phyloP scores from a whole-genome alignment of 2,113 vertebrate genomes.

The Drymodes brunneopygia region DNA sequence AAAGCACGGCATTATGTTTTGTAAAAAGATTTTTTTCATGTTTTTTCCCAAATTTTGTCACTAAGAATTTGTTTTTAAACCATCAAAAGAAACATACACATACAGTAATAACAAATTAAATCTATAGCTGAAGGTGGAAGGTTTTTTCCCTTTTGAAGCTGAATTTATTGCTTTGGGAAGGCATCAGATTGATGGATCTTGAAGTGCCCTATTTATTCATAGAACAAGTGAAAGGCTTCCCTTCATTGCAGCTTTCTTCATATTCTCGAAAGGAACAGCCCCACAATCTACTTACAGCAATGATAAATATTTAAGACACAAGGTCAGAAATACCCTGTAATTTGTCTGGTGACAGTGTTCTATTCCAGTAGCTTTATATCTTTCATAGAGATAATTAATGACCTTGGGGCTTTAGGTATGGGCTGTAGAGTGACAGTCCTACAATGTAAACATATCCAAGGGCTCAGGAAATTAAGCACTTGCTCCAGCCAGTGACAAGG shows the following conservation, averaged over 20 bases:
- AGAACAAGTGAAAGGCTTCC: background rate
- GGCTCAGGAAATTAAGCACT: background rate
- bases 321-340: slow-evolving; percentile 30
- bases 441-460: background rate
- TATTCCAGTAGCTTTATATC: slow-evolving; percentile 17
- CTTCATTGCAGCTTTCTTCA: background rate
- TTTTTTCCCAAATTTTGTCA: background rate
- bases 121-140: background rate
- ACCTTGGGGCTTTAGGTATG: background rate
- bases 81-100: background rate
- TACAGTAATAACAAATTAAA: background rate
- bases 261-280: background rate
- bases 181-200: background rate
- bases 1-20: background rate
- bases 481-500: background rate
- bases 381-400: slow-evolving; percentile 15
- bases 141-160: background rate
- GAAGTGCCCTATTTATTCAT: background rate
- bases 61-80: background rate
- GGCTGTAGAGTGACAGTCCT: background rate
- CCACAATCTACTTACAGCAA: background rate
- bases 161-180: background rate
- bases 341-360: slow-evolving; percentile 24
- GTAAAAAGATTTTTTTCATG: background rate
- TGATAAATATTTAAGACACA: slow-evolving; percentile 45